A percentile compares a stretch with the other conserved stretches of the same genome.
Evolutionary conservation across 1,140 invertebrate genomes (phyloP).

Genomic region (Tetranychus urticae): DNA sequence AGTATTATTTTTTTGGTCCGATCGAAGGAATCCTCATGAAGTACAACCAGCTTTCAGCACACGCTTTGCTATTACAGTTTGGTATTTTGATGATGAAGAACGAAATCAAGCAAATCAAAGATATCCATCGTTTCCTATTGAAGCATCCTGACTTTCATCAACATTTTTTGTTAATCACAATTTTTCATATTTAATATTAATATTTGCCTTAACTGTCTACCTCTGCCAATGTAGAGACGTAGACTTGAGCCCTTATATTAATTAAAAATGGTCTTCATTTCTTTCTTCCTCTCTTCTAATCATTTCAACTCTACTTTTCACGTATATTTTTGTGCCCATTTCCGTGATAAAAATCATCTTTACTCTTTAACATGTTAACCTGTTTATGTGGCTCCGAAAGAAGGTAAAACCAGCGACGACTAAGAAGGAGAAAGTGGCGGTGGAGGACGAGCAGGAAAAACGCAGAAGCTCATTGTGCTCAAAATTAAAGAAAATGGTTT

Average conservation of each 20-base stretch:
- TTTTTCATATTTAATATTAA: not conserved
- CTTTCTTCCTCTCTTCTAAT: not conserved
- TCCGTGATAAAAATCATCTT: no score
- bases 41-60: conserved; percentile 69
- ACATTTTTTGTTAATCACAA: not conserved
- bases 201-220: not conserved
- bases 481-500: not conserved
- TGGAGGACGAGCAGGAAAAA: no score
- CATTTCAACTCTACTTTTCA: not conserved
- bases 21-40: conserved; percentile 83
- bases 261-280: not conserved
- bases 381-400: no score
- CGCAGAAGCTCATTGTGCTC: no score
- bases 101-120: conserved; percentile 2
- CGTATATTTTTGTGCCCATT: no score
- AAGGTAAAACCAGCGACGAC: no score
- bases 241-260: not conserved
- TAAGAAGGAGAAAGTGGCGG: no score
- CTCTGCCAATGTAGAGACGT: not conserved
- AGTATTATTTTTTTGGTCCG: conserved; percentile 91
- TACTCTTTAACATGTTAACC: no score
- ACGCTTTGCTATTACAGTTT: conserved; percentile 76
- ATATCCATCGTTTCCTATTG: not conserved
- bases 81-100: conserved; percentile 47
- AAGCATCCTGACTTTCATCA: not conserved